These are phyloP conservation scores for Beroe ovata DNA, from an alignment of 37 sponge, comb jelly and placozoan genomes.

Conservation along the genomic window DNA sequence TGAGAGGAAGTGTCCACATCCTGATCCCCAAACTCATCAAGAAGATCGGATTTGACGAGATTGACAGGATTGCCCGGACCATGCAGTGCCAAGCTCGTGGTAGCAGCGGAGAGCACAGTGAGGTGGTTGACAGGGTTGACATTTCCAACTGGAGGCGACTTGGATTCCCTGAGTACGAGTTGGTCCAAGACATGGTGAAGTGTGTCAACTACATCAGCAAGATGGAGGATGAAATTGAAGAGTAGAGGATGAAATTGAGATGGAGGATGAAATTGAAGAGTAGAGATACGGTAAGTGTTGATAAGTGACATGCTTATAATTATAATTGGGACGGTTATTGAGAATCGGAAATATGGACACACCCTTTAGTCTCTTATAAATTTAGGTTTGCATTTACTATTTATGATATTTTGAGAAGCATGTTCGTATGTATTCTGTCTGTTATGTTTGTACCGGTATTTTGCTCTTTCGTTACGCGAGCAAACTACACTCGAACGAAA, in stretches of 20 bases:
- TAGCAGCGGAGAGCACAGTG: conserved; percentile 72
- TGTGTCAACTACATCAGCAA: conserved; percentile 69
- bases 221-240: conserved; percentile 67
- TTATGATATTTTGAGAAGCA: no score
- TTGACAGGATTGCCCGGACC: conserved; percentile 70
- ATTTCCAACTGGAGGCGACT: conserved; percentile 76
- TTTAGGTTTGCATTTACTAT: no score
- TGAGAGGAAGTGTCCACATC: conserved; percentile 76
- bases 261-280: conserved; percentile 65
- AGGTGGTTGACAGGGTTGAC: conserved; percentile 72
- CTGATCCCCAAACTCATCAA: conserved; percentile 49
- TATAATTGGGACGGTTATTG: no score
- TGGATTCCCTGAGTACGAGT: conserved; percentile 71
- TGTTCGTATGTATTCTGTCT: no score
- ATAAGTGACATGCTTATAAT: no score
- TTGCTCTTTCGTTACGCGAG: no score
- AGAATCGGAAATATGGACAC: no score
- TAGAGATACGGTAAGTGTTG: no score
- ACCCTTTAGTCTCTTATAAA: no score
- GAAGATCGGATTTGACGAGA: conserved; percentile 70
- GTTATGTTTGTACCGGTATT: no score
- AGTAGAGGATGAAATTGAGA: conserved; percentile 26
- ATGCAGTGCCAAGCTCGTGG: conserved; percentile 75
- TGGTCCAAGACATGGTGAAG: conserved; percentile 73
- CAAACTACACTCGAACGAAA: no score